Evolutionary conservation across 2,113 vertebrate species (phyloP), one percentile per base, ranked within the genome.

Genomic region (Tenebrosternarchus preto): DNA sequence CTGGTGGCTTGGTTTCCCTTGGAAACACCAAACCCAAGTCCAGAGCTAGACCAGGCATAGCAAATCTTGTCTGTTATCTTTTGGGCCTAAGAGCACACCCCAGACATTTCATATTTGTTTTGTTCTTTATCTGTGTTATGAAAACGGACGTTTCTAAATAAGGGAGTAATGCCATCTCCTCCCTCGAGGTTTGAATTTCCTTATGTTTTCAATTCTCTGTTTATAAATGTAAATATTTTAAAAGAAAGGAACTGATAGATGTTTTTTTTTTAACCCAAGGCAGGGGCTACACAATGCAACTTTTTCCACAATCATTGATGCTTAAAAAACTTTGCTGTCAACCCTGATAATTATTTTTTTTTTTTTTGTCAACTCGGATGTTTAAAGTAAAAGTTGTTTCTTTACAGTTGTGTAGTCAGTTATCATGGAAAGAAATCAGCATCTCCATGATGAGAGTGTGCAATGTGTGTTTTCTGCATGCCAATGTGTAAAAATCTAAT

Each of bases 1-100:
- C 56, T 81, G 15, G 76, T 81, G 82, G 66, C 56, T 77, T 76
- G 78, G 78, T 81, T 76, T 83, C 78, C 43, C 43, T 50, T 50
- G 43, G 43, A 50, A 50, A 50, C 43, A 50, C 43, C 43, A 50
- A 50, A 50, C 29, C 4, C 9, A 29, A 9, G 60, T 29, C 60
- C 76, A 82, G 6, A 69, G 20, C 29, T 8, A 39, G 63, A 27
- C 68, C 56, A 29, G 33, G 29, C 27, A 80, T 12, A 5, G 59
- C 59, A 77, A 68, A 66, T 71, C 69, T 15, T 61, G 59, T 60
- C 57, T 56, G 53, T 84, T 16, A 63, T 71, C 17, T 66, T 66
- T 76, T 50, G 31, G 43, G 73, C 43, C 57, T 61, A 56, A 59
- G 33, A 43, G 39, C 24, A 60, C 25, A 80, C 67, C 60, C 27